A percentile compares a stretch with the other conserved stretches of the same genome.
These are phyloP conservation scores for Lasaia peninsularis DNA, from an alignment of 1,140 invertebrate species.

Conservation along the genomic window DNA sequence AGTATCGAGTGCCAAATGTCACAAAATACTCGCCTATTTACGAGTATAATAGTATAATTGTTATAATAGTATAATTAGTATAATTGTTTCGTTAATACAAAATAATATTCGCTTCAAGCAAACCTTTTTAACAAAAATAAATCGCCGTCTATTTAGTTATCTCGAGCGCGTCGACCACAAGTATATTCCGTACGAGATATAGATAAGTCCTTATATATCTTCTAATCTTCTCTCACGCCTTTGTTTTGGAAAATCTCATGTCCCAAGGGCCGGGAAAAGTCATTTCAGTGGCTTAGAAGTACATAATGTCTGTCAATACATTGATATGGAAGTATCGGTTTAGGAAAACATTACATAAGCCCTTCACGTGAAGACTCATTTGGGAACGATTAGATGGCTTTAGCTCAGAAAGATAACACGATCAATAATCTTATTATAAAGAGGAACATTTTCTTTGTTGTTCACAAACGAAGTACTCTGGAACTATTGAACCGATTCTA, in stretches of 20 bases:
- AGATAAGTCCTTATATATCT: constrained; percentile 47
- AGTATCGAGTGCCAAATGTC: too few relatives aligned
- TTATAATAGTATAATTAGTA: too few relatives aligned
- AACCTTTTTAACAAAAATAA: neutral
- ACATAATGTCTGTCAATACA: constrained; percentile 67
- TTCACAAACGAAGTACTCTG: too few relatives aligned
- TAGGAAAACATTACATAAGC: constrained; percentile 61
- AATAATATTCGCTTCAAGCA: neutral
- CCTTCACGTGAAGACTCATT: constrained; percentile 47
- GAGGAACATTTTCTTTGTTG: too few relatives aligned
- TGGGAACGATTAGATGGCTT: constrained; percentile 44
- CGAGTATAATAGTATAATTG: too few relatives aligned
- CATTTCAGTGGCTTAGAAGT: constrained; percentile 41
- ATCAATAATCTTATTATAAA: neutral
- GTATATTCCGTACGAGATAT: constrained; percentile 36
- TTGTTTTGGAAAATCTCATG: constrained; percentile 49
- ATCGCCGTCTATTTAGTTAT: constrained; percentile 23
- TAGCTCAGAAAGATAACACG: neutral
- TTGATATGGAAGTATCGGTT: constrained; percentile 47
- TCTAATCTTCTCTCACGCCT: constrained; percentile 55
- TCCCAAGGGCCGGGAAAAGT: constrained; percentile 37
- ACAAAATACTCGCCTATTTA: too few relatives aligned
- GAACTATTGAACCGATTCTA: too few relatives aligned
- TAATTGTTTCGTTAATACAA: neutral
- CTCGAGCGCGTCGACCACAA: constrained; percentile 26